Conservation (phyloP, 2,113 vertebrate species). For the Anser brachyrhynchus region DNA sequence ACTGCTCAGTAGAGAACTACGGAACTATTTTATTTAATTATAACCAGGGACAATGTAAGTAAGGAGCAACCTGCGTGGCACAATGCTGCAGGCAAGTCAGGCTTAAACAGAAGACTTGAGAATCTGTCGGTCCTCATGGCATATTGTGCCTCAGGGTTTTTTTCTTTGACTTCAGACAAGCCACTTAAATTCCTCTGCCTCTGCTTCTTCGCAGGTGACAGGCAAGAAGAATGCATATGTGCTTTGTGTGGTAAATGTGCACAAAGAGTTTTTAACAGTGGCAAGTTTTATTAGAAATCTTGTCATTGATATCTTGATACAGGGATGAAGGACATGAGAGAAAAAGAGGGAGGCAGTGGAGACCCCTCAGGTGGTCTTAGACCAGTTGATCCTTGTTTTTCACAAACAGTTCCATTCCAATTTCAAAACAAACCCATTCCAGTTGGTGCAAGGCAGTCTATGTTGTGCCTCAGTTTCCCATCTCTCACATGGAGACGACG, state of each 20-base stretch:
- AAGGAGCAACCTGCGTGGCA: not conserved
- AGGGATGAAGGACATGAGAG: not conserved
- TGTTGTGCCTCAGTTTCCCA: not conserved
- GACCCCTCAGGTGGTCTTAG: not conserved
- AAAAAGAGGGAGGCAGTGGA: not conserved
- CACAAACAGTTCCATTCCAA: not conserved
- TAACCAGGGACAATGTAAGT: not conserved
- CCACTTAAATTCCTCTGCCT: not conserved
- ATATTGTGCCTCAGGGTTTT: not conserved
- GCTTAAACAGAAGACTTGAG: not conserved
- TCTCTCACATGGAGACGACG: not conserved
- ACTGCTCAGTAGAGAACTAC: not conserved
- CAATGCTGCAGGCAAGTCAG: not conserved
- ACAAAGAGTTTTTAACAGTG: not conserved
- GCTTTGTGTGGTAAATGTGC: not conserved
- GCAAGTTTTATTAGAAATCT: not conserved
- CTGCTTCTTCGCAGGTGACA: not conserved
- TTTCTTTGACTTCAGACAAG: not conserved
- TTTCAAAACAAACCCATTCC: not conserved
- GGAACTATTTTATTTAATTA: slow-evolving; percentile 14
- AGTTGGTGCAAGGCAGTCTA: not conserved
- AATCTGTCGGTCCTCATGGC: not conserved
- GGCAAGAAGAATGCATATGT: not conserved
- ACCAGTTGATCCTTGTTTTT: not conserved
- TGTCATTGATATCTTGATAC: not conserved